Base-by-base conservation (phyloP, 2,888 invertebrate species). In the Geotrupes spiniger region DNA sequence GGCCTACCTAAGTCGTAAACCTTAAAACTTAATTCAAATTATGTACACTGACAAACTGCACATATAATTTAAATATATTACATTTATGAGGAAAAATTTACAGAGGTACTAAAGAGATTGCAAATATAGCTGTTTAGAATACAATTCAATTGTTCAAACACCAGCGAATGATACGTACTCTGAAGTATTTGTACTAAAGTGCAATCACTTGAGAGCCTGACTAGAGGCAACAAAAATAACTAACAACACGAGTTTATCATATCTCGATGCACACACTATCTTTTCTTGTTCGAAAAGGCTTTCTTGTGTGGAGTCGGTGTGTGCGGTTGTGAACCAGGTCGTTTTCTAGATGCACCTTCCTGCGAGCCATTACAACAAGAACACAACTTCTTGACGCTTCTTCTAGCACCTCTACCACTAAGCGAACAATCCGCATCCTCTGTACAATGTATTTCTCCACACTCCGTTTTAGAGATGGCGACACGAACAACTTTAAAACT, bases 1-100 rank as follows among this genome's bases (percentile, higher is more conserved):
- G 51, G 46, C 50, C 46, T 33, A 41, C 43, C 44, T 54, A 51
- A 49, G 36, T 52, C 36, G 40, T 29, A 21, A 36, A 16, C 16
- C 25, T 36, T 42, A 36, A 47, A 10, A 37, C 42, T 36, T 47
- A 54, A 52, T 45, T 47, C n/a, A 42, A 45, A 41, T 50, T 72
- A 71, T 71, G 64, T 71, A 71, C 72, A 72, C 65, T 65, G 67
- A 69, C 64, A 68, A 69, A 68, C 69, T 70, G 71, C 71, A 71
- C 69, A 69, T 66, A 57, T 53, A 59, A 52, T 39, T 49, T 51
- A 40, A 33, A 43, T 44, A 51, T 46, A 43, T 52, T 53, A 49
- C 68, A 69, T 64, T 66, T 62, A 69, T 64, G 63, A 66, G 51
- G 62, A 63, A 63, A 62, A 68, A 68, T 68, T 66, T 69, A 69